phyloP scores from a whole-genome alignment of 1,140 invertebrate genomes.

The Ostrea denselamellosa region DNA sequence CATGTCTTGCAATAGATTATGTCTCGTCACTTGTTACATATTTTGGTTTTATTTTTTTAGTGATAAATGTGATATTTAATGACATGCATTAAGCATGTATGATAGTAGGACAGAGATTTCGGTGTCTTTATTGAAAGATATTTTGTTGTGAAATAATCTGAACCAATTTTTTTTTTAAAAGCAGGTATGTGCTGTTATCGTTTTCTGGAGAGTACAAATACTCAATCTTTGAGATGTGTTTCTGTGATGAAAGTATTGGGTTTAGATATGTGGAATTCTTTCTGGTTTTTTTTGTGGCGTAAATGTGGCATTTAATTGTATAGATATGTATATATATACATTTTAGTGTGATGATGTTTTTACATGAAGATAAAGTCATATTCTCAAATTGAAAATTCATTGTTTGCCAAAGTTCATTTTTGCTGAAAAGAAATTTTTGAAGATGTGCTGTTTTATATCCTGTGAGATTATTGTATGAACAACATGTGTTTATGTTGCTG shows the following conservation, averaged over 20 bases:
- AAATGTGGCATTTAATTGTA: conserved; percentile 17
- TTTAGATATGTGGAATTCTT: not conserved
- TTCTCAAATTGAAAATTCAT: not conserved
- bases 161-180: not conserved
- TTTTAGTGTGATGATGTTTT: not conserved
- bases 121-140: not conserved
- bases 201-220: not conserved
- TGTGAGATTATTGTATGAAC: conserved; percentile 28
- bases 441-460: not conserved
- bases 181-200: not conserved
- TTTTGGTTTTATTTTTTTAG: not conserved
- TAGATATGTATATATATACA: not conserved
- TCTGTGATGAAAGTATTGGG: not conserved
- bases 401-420: not conserved
- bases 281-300: not conserved
- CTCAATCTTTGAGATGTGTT: not conserved
- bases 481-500: conserved; percentile 8
- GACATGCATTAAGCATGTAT: not conserved
- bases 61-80: not conserved
- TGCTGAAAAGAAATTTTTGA: conserved; percentile 21
- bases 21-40: not conserved
- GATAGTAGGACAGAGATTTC: not conserved
- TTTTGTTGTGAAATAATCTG: not conserved
- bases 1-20: not conserved
- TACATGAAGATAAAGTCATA: not conserved